Percentiles rank a stretch among this genome's conserved stretches.
Conservation (phyloP, 2,888 invertebrate species). For the Hemistola chrysoprasaria region DNA sequence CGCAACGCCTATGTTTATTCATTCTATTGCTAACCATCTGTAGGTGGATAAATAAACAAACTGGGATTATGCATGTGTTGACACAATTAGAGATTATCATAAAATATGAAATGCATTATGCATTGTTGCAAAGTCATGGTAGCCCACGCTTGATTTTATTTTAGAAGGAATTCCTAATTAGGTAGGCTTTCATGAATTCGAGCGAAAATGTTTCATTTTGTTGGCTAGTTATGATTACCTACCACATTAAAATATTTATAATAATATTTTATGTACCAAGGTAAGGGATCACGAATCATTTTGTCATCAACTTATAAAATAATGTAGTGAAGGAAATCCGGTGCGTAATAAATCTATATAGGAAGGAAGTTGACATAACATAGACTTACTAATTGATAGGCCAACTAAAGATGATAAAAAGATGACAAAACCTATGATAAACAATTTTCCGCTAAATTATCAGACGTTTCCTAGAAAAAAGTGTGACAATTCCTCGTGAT, state of each 20-base stretch:
- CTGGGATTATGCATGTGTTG: conserved; percentile 10
- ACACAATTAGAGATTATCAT: too few species aligned
- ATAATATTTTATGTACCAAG: too few species aligned
- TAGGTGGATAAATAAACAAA: conserved; percentile 10
- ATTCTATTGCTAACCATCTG: conserved; percentile 13
- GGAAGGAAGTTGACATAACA: conserved; percentile 50
- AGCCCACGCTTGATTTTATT: too few species aligned
- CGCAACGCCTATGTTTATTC: conserved; percentile 16
- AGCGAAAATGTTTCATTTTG: too few species aligned
- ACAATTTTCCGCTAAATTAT: conserved; percentile 25
- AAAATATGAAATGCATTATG: too few species aligned
- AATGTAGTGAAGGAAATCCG: conserved; percentile 7
- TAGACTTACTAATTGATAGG: conserved; percentile 22
- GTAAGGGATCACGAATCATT: too few species aligned
- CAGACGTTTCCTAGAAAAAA: conserved; percentile 30
- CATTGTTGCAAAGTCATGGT: too few species aligned
- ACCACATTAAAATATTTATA: too few species aligned
- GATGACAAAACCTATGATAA: conserved; percentile 12
- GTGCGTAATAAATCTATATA: conserved; percentile 22
- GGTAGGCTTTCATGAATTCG: too few species aligned
- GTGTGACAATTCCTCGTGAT: conserved; percentile 4
- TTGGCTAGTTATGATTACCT: too few species aligned
- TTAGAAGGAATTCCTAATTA: too few species aligned
- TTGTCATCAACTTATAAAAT: too few species aligned
- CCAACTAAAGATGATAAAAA: neutral